Base-by-base conservation (phyloP, 2,797 vertebrate species). In the Acrocephalus scirpaceus region DNA sequence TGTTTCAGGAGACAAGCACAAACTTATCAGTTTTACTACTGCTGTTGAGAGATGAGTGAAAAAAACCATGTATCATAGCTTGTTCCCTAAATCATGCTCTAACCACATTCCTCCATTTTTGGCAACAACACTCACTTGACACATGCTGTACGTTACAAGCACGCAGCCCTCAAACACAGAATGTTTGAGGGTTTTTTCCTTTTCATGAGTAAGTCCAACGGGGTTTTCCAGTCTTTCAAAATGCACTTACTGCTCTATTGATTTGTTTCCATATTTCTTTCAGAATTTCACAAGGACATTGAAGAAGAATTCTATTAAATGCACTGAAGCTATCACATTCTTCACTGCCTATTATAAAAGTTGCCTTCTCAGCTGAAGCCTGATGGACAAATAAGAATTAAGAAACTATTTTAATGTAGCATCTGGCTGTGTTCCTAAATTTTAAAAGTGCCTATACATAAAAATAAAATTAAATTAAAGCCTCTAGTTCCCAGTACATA, bases 381-480 rank as follows among this genome's bases (percentile, higher is more conserved):
- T 96, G 79, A 92, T 82, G 88, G 84, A 96, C 90, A 94, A 91
- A 79, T 94, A 95, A 86, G 95, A 95, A 97, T 94, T 93, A 96
- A 87, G 67, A 60, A 94, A 95, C 81, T 84, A 93, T 95, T 97
- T 96, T 96, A 96, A 97, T 93, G 93, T 51, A 95, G 80, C 62
- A 50, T 81, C 92, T 97, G 94, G 92, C 93, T 85, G 57, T 21
- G 38, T 92, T 97, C 96, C 96, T 77, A 84, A 94, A 89, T 90
- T 95, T 76, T 91, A 16, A 61, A 96, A 96, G 76, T 79, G 72
- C 70, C 84, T 88, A 84, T 91, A 92, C 34, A 82, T 92, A 96
- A 96, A 96, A 95, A 79, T 75, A 90, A 94, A 93, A 96, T 92
- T 58, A 94, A 96, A 95, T 96, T 94, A 94, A 92, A 86, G 81